These are phyloP conservation scores for Rhegmatorhina hoffmannsi DNA, from an alignment of 2,113 vertebrate genomes.

Conservation along the genomic window DNA sequence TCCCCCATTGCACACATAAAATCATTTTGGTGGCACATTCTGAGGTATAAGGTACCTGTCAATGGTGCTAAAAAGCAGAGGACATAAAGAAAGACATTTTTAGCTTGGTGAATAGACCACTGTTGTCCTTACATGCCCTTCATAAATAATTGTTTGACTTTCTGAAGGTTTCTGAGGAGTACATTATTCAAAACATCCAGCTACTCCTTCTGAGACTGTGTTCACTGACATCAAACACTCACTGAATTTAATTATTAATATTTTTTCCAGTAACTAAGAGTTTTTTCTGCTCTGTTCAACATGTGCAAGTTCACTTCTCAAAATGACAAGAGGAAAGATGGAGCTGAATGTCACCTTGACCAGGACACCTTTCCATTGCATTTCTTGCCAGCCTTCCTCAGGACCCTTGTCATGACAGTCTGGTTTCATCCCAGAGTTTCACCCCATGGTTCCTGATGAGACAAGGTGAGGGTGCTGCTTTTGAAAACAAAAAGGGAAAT, in stretches of 20 bases:
- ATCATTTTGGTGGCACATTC: not conserved
- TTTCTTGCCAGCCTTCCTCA: not conserved
- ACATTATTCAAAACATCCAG: constrained; percentile 2
- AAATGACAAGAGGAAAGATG: not conserved
- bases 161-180: not conserved
- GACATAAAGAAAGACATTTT: not conserved
- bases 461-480: not conserved
- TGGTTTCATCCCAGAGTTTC: not conserved
- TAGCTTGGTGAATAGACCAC: not conserved
- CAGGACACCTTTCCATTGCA: not conserved
- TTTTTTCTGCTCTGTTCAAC: not conserved
- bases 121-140: not conserved
- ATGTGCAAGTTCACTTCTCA: not conserved
- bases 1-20: not conserved
- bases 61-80: not conserved
- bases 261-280: not conserved
- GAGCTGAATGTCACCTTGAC: not conserved
- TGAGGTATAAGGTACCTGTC: not conserved
- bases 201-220: not conserved
- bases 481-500: not conserved
- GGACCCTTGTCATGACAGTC: not conserved
- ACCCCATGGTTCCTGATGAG: not conserved
- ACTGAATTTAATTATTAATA: constrained; percentile 10
- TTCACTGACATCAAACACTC: not conserved
- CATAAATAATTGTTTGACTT: constrained; percentile 15